Percentiles rank a stretch among this genome's conserved stretches.
Conservation (phyloP, 2,797 vertebrate species). For the Emydoidea blandingii region DNA sequence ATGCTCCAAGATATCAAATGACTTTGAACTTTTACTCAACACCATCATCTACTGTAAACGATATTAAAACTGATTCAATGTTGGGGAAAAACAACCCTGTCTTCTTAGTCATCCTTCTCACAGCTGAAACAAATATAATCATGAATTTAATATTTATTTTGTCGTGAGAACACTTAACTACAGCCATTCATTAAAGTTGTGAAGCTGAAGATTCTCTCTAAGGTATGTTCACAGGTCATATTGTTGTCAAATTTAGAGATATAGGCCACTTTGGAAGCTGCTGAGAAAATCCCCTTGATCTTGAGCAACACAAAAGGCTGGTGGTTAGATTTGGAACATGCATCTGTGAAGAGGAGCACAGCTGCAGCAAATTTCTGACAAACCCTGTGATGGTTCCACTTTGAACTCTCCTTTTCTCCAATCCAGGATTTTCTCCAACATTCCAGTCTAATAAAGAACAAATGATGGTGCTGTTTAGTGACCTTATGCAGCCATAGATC, state of each 20-base stretch:
- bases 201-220: neutral
- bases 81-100: neutral
- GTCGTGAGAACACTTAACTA: constrained; percentile 35
- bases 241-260: neutral
- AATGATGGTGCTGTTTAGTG: neutral
- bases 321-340: neutral
- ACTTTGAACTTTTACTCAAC: neutral
- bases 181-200: constrained; percentile 34
- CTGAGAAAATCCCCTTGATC: neutral
- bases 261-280: neutral
- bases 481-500: constrained; percentile 3
- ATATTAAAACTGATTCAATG: neutral
- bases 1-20: neutral
- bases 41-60: neutral
- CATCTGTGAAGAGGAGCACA: neutral
- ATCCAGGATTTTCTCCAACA: constrained; percentile 6
- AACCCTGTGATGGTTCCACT: neutral
- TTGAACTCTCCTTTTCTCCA: neutral
- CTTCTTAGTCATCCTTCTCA: neutral
- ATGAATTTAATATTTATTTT: constrained; percentile 3
- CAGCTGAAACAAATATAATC: neutral
- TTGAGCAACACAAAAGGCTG: neutral
- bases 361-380: neutral
- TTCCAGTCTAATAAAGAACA: constrained; percentile 46
- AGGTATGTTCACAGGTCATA: neutral